Evolutionary conservation across 2,797 vertebrate species (phyloP), one percentile per base, ranked within the genome.

Genomic region (Rostrhamus sociabilis): DNA sequence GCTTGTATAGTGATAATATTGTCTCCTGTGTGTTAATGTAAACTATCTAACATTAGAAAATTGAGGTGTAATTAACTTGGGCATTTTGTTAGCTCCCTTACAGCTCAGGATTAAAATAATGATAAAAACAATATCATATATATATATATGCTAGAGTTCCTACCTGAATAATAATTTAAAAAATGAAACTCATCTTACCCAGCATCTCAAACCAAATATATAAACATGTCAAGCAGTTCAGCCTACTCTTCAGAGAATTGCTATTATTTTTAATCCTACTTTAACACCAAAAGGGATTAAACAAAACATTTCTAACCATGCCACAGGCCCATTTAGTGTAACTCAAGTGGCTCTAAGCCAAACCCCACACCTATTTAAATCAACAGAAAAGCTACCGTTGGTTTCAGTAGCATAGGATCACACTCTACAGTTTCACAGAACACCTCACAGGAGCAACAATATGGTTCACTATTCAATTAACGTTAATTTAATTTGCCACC

Each of bases 331-430:
- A 87, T 45, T 92, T 2, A 82, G 86, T 19, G 32, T 29, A 89
- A 84, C 76, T 95, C 34, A 66, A 86, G 88, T 96, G 96, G 94
- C 94, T 79, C 64, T n/a, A 87, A 85, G 93, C 96, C 97, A 97
- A 96, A 89, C 32, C 52, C 92, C 67, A 92, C 88, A 95, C 80
- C 90, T 90, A 95, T 80, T 95, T 95, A 95, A 97, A 86, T 10
- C 2, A 1, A 63, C n/a, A 90, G 83, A 81, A 95, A 86, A 93
- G 63, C 80, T n/a, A 32, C 90, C 56, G 2, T 3, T 73, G 74
- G 73, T 73, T 93, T 92, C 95, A 89, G 90, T 27, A 94, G 92
- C 67, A 62, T 21, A 77, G 80, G 69, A 72, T 89, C 89, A 88
- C 60, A 23, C 60, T 59, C 79, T 47, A 43, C 34, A n/a, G 36